Evolutionary conservation across 2,888 invertebrate species (phyloP).

Genomic region (Dryocosmus kuriphilus): DNA sequence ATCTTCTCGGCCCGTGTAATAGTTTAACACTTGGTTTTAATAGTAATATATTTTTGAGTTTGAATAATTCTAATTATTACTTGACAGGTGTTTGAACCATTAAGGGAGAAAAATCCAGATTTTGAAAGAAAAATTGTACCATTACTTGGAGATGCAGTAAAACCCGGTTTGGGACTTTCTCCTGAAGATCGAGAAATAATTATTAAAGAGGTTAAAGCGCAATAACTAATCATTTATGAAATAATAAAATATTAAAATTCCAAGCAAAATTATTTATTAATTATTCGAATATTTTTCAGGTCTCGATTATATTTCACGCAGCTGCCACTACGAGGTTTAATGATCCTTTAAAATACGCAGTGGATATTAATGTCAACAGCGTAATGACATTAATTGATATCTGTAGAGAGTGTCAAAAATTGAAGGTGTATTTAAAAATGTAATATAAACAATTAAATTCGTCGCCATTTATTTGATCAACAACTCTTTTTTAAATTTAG

Average conservation of each 20-base stretch:
- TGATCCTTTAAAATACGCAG: background rate
- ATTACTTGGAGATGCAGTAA: constrained; percentile 75
- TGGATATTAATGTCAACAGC: background rate
- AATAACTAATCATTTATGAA: constrained; percentile 1
- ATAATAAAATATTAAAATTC: background rate
- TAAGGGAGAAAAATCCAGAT: constrained; percentile 62
- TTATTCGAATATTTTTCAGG: background rate
- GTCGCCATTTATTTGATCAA: background rate
- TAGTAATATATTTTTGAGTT: too few species aligned
- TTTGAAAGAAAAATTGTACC: constrained; percentile 72
- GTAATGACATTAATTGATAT: background rate
- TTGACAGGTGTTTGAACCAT: constrained; percentile 33
- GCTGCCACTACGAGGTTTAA: background rate
- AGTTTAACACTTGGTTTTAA: too few species aligned
- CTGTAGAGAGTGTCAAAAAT: background rate
- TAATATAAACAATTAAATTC: background rate
- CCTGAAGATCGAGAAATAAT: constrained; percentile 66
- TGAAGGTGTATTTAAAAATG: background rate
- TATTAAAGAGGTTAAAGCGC: constrained; percentile 45
- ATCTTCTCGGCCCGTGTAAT: too few species aligned
- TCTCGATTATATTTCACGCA: background rate
- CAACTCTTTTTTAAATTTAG: constrained; percentile 73
- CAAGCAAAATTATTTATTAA: background rate
- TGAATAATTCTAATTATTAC: background rate
- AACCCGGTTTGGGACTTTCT: constrained; percentile 74